These are phyloP conservation scores for Zeus faber DNA, from an alignment of 2,113 vertebrate species.

Conservation along the genomic window DNA sequence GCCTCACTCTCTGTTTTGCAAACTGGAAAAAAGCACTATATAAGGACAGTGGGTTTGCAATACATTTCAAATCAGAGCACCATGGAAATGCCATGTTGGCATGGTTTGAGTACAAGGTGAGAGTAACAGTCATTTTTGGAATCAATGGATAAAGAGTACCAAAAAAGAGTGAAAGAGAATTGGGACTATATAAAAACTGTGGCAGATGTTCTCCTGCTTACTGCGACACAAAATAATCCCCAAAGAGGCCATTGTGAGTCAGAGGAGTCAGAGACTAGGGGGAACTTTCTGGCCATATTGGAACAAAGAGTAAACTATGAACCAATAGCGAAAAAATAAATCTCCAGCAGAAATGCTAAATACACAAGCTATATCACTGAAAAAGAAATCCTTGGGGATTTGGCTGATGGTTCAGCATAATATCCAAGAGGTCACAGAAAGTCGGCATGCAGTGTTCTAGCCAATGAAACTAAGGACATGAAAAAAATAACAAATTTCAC, in stretches of 20 bases:
- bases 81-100: slow-evolving; percentile 3
- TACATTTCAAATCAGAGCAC: slow-evolving; percentile 7
- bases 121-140: neutral
- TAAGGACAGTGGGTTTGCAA: slow-evolving; percentile 1
- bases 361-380: slow-evolving; percentile 22
- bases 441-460: slow-evolving; percentile 18
- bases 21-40: slow-evolving; percentile 17
- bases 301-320: slow-evolving; percentile 10
- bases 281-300: slow-evolving; percentile 18
- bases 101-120: neutral
- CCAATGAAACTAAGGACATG: slow-evolving; percentile 28
- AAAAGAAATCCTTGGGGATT: slow-evolving; percentile 17
- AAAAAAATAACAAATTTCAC: slow-evolving; percentile 16
- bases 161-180: neutral
- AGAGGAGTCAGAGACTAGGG: slow-evolving; percentile 1
- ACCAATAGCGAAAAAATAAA: slow-evolving; percentile 10
- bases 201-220: slow-evolving; percentile 15
- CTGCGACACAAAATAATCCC: slow-evolving; percentile 17
- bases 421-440: no score
- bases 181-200: slow-evolving; percentile 13
- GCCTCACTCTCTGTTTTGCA: slow-evolving; percentile 5
- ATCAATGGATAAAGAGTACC: slow-evolving; percentile 2
- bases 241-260: slow-evolving; percentile 15
- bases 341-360: slow-evolving; percentile 2
- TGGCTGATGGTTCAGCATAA: no score